Evolutionary conservation across 2,113 vertebrate species (phyloP), one percentile per base, ranked within the genome.

Genomic region (Microcebus griseorufus): DNA sequence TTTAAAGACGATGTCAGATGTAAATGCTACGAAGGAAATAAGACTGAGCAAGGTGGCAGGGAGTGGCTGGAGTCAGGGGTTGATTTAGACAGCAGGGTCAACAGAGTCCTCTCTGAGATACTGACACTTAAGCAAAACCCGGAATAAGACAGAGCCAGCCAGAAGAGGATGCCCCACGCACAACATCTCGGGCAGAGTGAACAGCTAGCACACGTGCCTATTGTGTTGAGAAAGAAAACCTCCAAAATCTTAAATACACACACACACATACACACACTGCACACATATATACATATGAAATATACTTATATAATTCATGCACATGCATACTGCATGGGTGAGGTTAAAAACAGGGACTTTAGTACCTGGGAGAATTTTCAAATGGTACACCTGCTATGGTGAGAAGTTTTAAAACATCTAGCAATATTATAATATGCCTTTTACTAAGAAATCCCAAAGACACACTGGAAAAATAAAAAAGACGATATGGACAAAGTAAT

Each of bases 361-460:
- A 58, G 27, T 60, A n/a, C 37, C 65, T 64, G 27, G 53, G 51
- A 81, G 37, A 88, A n/a, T 48, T 55, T 84, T 34, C 20, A 27
- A 29, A 45, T 37, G 29, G 18, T 37, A 42, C 1, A 45, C 27
- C 11, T 58, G 65, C 81, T 79, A 22, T 9, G 37, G 37, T 1
- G 10, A 92, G n/a, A 27, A 82, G 53, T 96, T 73, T 80, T 48
- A 34, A 85, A 96, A 60, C 13, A 22, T 72, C 70, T 84, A 89
- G 18, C 16, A 65, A 76, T 67, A 55, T 53, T 75, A 67, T 25
- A 32, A 32, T 11, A 42, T 23, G 6, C 9, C 88, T 91, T 93
- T 87, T 60, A 76, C 22, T 62, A 45, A 34, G 67, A 58, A 94
- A 88, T 53, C 3, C 27, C 25, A 67, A 60, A 60, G 39, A 82